Base-by-base conservation (phyloP, 2,797 vertebrate species). In the Dermochelys coriacea region DNA sequence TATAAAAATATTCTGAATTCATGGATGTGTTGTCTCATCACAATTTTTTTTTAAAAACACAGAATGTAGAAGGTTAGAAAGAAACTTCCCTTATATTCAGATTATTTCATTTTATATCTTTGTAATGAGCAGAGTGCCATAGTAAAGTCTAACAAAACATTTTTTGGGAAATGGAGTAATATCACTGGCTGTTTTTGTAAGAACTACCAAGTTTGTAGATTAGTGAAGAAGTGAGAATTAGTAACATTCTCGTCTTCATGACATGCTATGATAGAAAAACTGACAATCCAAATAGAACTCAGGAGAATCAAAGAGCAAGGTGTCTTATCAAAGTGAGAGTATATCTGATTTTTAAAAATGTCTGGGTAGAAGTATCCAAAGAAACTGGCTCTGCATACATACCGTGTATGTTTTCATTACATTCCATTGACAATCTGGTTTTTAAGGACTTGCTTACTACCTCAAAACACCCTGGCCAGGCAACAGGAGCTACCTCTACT, bases 331-430 rank as follows among this genome's bases (percentile, higher is more conserved):
- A 91, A 91, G 79, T 86, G 78, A 92, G 95, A 94, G 84, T 21
- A 91, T 92, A 83, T 45, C 27, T 45, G 87, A 90, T 93, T 89
- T 54, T 89, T 50, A 80, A 61, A n/a, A 91, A 34, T 2, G 47
- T 83, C 90, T 91, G 64, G 85, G 87, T 90, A 95, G 80, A 94
- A 80, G 80, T 64, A 93, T 82, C 83, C 80, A 85, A 89, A 93
- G 57, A 94, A 55, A 86, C 80, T 90, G 94, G 89, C 77, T 96
- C 86, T 85, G 94, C 81, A 96, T 3, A 80, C 59, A 82, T 37
- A 89, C 57, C 91, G 41, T 80, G 92, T 94, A 96, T 80, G 74
- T 93, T 91, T 93, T 96, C 93, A 95, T 93, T 91, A 94, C 81
- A 51, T 96, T 93, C 87, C 83, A 93, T 87, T 86, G 97, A 51